phyloP scores from a whole-genome alignment of 2,113 vertebrate species.

The Dicentrarchus labrax region DNA sequence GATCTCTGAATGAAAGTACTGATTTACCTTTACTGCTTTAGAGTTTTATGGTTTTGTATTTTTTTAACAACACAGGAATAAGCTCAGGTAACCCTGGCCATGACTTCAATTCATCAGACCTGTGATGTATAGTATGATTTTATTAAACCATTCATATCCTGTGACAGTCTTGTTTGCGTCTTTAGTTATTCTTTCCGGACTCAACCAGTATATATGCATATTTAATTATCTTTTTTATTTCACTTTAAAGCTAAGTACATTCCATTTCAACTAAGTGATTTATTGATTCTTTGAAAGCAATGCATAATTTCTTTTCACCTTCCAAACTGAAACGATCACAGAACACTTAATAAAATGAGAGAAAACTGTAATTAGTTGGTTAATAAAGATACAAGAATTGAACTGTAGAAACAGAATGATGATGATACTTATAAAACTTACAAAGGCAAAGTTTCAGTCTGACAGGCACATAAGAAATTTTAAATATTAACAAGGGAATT shows the following conservation, averaged over 20 bases:
- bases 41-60: constrained; percentile 55
- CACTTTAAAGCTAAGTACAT: neutral
- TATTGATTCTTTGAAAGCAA: neutral
- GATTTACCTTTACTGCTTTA: constrained; percentile 50
- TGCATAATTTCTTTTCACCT: neutral
- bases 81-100: constrained; percentile 61
- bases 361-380: neutral
- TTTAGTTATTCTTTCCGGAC: neutral
- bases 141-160: constrained; percentile 67
- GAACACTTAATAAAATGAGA: neutral
- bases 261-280: neutral
- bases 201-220: neutral
- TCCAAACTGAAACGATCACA: neutral
- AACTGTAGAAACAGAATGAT: too few species aligned
- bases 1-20: constrained; percentile 34
- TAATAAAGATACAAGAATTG: neutral
- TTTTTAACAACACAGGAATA: constrained; percentile 41
- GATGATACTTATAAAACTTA: neutral
- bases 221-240: neutral
- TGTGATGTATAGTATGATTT: constrained; percentile 53
- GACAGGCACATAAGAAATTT: neutral
- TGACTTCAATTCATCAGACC: constrained; percentile 44
- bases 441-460: neutral
- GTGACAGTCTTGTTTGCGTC: neutral
- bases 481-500: neutral